Percentiles rank a stretch among this genome's conserved stretches.
Evolutionary conservation across 2,797 vertebrate species (phyloP).

Genomic region (Percopsis omiscomaycus): DNA sequence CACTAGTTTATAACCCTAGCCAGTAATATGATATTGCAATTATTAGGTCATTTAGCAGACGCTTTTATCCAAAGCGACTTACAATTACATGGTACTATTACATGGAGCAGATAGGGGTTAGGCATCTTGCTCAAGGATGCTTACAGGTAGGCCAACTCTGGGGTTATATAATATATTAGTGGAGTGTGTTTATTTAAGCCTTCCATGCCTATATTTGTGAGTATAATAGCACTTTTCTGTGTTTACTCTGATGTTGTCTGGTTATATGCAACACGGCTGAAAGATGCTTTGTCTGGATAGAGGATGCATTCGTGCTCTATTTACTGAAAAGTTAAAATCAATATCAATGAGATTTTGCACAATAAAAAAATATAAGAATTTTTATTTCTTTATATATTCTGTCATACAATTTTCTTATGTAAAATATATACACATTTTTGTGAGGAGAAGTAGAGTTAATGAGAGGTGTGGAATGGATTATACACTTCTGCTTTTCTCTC

Average conservation of each 20-base stretch:
- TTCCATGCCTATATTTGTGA: constrained; percentile 50
- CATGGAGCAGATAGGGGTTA: too few species aligned
- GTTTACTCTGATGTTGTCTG: constrained; percentile 65
- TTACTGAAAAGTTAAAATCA: constrained; percentile 41
- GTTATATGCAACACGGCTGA: constrained; percentile 57
- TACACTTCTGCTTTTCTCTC: too few species aligned
- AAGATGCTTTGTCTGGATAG: constrained; percentile 51
- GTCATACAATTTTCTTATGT: not conserved
- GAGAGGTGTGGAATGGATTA: too few species aligned
- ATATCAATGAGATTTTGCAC: not conserved
- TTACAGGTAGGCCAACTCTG: not conserved
- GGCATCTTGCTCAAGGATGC: too few species aligned
- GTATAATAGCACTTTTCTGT: constrained; percentile 54
- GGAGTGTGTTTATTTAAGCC: constrained; percentile 51
- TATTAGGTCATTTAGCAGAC: too few species aligned
- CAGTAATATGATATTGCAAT: constrained; percentile 15
- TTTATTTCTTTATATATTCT: not conserved
- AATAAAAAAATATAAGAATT: too few species aligned
- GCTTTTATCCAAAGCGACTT: too few species aligned
- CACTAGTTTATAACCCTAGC: constrained; percentile 45
- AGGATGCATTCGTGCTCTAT: constrained; percentile 26
- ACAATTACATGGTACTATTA: too few species aligned
- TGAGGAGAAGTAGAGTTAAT: too few species aligned
- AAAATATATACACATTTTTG: too few species aligned
- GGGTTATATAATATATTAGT: constrained; percentile 11